Evolutionary conservation across 2,113 vertebrate species (phyloP).

Genomic region (Ptychochromis oligacanthus): DNA sequence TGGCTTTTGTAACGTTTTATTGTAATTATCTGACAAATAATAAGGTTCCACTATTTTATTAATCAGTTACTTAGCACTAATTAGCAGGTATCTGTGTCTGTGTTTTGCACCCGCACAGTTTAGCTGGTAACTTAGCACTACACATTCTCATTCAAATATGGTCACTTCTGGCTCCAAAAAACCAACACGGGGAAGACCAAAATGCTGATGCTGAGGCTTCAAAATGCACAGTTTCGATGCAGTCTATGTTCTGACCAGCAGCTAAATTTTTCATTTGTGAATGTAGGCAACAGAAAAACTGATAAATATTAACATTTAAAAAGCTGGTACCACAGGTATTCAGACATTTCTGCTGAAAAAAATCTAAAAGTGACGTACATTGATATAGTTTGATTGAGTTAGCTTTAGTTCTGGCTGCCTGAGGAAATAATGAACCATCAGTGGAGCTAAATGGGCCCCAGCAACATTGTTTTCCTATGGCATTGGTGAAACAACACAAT

Average conservation of each 20-base stretch:
- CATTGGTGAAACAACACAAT: not conserved
- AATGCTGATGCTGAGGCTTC: not conserved
- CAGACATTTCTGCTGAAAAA: not conserved
- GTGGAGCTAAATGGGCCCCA: not conserved
- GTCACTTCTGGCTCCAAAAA: not conserved
- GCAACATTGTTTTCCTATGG: not conserved
- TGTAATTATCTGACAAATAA: not conserved
- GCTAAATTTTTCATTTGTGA: not conserved
- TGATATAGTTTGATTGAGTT: not conserved
- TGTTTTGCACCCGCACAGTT: no score
- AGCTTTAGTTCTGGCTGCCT: not conserved
- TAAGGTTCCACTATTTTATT: no score
- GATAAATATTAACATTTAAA: not conserved
- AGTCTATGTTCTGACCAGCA: not conserved
- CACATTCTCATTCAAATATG: not conserved
- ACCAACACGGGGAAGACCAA: fast-evolving
- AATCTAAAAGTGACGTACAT: not conserved
- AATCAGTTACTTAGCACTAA: no score
- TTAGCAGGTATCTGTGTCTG: no score
- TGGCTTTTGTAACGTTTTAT: not conserved
- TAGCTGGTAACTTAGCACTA: not conserved
- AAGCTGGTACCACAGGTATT: not conserved
- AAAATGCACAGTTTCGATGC: not conserved
- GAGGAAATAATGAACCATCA: not conserved
- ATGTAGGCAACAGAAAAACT: not conserved